These are phyloP conservation scores for Brachionus calyciflorus DNA, from an alignment of 1,140 invertebrate species.

Conservation along the genomic window DNA sequence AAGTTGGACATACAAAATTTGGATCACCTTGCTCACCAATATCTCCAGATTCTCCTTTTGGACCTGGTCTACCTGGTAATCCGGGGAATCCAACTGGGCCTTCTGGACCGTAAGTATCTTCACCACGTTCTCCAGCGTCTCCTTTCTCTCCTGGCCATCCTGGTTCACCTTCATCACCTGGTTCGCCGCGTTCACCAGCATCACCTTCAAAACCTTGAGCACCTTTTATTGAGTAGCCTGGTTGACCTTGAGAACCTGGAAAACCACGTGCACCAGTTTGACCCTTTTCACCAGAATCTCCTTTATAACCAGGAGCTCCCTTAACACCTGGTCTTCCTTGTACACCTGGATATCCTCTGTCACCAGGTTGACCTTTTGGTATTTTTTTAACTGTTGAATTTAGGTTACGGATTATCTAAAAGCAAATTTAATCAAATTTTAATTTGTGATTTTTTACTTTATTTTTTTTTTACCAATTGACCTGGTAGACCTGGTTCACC, in stretches of 20 bases:
- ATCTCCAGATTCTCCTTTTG: constrained; percentile 23
- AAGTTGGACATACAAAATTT: constrained; percentile 10
- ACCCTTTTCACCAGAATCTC: constrained; percentile 1
- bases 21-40: constrained; percentile 29
- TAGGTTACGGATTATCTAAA: background rate
- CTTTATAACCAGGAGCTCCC: constrained; percentile 6
- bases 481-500: constrained; percentile 16
- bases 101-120: constrained; percentile 8
- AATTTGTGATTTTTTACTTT: background rate
- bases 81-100: constrained; percentile 29
- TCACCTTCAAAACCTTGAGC: constrained; percentile 8
- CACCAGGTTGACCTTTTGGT: background rate
- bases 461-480: constrained; percentile 15
- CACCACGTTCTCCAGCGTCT: background rate
- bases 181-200: background rate
- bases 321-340: constrained; percentile 1
- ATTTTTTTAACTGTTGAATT: constrained; percentile 4
- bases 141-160: constrained; percentile 30
- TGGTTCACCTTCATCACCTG: constrained; percentile 7
- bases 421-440: background rate
- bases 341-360: background rate
- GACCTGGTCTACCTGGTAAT: background rate
- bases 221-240: constrained; percentile 10
- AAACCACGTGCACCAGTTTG: constrained; percentile 24
- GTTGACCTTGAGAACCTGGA: constrained; percentile 27